A percentile compares a stretch with the other conserved stretches of the same genome.
phyloP scores from a whole-genome alignment of 2,797 vertebrate species.

The Tragelaphus oryx region DNA sequence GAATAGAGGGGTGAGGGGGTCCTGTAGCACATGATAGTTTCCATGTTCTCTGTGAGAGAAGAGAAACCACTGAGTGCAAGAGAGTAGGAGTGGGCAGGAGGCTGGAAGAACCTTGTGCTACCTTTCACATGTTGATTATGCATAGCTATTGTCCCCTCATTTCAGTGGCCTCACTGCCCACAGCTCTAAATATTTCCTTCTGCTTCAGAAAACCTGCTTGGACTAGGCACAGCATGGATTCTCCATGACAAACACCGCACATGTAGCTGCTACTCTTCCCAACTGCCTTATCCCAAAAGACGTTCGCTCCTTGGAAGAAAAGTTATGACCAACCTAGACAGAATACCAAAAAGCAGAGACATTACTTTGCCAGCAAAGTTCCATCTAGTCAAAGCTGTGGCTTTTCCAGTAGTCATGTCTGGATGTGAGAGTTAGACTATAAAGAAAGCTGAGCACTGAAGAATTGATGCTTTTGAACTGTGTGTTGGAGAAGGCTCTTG shows the following conservation, averaged over 20 bases:
- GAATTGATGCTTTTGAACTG: background rate
- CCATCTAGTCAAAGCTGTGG: background rate
- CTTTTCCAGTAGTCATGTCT: background rate
- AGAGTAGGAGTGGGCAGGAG: background rate
- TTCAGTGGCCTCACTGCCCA: background rate
- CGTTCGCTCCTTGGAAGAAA: background rate
- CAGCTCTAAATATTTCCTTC: background rate
- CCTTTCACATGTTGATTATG: background rate
- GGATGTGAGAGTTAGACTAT: background rate
- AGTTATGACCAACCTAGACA: background rate
- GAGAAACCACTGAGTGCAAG: background rate
- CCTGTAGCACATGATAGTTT: background rate
- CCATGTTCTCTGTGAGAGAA: background rate
- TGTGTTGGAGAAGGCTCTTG: background rate
- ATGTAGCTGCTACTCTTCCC: background rate
- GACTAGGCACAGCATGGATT: background rate
- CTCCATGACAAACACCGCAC: background rate
- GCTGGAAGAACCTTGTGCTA: background rate
- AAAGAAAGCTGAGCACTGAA: background rate
- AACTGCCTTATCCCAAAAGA: background rate
- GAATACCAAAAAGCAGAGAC: background rate
- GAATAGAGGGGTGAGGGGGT: background rate
- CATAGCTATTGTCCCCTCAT: background rate
- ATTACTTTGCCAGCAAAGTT: background rate
- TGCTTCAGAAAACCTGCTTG: slow-evolving; percentile 13